phyloP scores from a whole-genome alignment of 2,113 vertebrate genomes.

The Albula glossodonta region DNA sequence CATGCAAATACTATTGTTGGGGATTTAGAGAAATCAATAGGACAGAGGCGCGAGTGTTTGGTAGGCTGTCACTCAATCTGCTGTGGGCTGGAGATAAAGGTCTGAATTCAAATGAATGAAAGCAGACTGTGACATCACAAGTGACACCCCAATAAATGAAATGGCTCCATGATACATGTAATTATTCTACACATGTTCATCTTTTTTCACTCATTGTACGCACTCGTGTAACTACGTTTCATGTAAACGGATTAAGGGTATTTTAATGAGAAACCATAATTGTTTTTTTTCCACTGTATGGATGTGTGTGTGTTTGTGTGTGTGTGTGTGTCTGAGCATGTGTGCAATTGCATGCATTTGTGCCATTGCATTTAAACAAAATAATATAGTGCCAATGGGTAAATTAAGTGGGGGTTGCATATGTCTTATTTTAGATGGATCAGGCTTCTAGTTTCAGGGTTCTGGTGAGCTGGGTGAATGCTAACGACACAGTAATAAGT shows the following conservation, averaged over 20 bases:
- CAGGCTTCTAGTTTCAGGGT: not conserved
- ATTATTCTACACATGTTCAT: slow-evolving; percentile 99
- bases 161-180: slow-evolving; percentile 99
- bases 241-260: slow-evolving; percentile 99
- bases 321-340: not conserved
- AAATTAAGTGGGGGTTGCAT: not conserved
- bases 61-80: slow-evolving; percentile 99
- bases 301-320: slow-evolving; percentile 47
- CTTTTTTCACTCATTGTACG: slow-evolving; percentile 95
- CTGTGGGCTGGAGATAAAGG: slow-evolving; percentile 99
- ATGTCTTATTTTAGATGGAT: not conserved
- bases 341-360: not conserved
- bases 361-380: not conserved
- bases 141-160: slow-evolving; percentile 99
- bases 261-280: slow-evolving; percentile 98
- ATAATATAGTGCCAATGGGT: not conserved
- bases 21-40: slow-evolving; percentile 99
- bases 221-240: slow-evolving; percentile 99
- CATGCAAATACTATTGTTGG: slow-evolving; percentile 99
- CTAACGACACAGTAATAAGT: not conserved
- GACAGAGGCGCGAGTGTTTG: slow-evolving; percentile 98
- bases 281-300: slow-evolving; percentile 51
- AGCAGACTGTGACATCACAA: slow-evolving; percentile 97
- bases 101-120: slow-evolving; percentile 99
- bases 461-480: not conserved